These are phyloP conservation scores for Pocillopora verrucosa DNA, from an alignment of 64 coral and sea anemone species.

Conservation along the genomic window DNA sequence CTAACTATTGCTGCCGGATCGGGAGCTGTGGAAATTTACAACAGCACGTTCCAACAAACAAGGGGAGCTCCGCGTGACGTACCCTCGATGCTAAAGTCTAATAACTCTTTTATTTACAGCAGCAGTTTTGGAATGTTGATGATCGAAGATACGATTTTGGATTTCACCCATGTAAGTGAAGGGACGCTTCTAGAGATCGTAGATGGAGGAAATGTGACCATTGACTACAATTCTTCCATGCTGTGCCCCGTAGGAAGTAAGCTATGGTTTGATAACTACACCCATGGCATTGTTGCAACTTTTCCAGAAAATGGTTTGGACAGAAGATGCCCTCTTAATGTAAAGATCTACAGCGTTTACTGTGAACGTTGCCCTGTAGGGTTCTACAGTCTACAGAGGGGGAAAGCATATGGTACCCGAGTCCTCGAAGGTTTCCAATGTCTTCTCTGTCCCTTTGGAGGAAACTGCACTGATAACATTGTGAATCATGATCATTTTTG, in stretches of 20 bases:
- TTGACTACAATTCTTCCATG: conserved; percentile 30
- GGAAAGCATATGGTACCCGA: conserved; percentile 3
- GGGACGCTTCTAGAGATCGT: conserved; percentile 33
- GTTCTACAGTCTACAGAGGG: conserved; percentile 51
- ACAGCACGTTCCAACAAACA: conserved; percentile 38
- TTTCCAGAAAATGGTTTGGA: background rate
- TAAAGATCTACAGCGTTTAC: conserved; percentile 27
- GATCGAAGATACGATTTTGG: conserved; percentile 9
- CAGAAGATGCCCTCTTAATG: background rate
- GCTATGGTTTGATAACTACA: conserved; percentile 15
- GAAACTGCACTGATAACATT: conserved; percentile 23
- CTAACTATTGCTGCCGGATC: conserved; percentile 16
- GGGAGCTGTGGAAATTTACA: conserved; percentile 40
- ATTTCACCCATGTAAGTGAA: background rate
- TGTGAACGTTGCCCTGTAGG: conserved; percentile 42
- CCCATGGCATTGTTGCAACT: background rate
- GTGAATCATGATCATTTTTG: conserved; percentile 34
- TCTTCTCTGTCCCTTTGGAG: conserved; percentile 71
- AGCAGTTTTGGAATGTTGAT: conserved; percentile 53
- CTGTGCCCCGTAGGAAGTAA: conserved; percentile 36
- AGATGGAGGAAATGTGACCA: conserved; percentile 32
- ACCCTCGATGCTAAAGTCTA: background rate
- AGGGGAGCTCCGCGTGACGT: background rate
- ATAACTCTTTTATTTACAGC: conserved; percentile 38
- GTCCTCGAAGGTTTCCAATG: conserved; percentile 40